These are phyloP conservation scores for Trissonchulus sp. DNA, from an alignment of 2,888 invertebrate species.

Conservation along the genomic window DNA sequence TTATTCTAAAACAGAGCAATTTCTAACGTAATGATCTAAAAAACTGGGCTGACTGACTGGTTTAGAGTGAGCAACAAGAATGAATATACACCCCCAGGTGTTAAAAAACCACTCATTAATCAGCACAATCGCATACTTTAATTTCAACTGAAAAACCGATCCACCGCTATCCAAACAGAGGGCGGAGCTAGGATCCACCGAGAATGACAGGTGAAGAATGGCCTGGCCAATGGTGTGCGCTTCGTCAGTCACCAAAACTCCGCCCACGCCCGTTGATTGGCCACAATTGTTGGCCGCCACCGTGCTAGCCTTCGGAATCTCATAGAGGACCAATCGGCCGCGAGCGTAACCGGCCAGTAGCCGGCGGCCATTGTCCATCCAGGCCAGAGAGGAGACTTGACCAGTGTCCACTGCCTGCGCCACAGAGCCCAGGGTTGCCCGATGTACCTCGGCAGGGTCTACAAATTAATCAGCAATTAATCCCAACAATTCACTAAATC, in stretches of 20 bases:
- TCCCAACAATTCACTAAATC: too few relatives aligned
- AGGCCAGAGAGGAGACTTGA: slow-evolving; percentile 64
- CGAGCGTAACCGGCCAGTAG: slow-evolving; percentile 72
- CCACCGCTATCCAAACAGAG: slow-evolving; percentile 85
- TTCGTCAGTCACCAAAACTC: slow-evolving; percentile 55
- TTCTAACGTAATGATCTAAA: too few relatives aligned
- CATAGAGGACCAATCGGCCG: slow-evolving; percentile 58
- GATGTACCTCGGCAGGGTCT: background rate
- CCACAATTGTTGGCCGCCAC: background rate
- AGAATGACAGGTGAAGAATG: slow-evolving; percentile 69
- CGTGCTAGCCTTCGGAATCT: background rate
- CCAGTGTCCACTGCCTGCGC: slow-evolving; percentile 51
- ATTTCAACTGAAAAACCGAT: slow-evolving; percentile 86
- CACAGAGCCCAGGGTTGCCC: slow-evolving; percentile 13
- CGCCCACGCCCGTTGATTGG: background rate
- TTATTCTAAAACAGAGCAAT: too few relatives aligned
- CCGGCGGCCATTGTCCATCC: slow-evolving; percentile 77
- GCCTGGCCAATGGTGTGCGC: slow-evolving; percentile 77
- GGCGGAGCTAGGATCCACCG: slow-evolving; percentile 68
- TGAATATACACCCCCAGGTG: too few relatives aligned
- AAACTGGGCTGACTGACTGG: too few relatives aligned
- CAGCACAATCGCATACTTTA: too few relatives aligned
- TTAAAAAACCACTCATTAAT: too few relatives aligned
- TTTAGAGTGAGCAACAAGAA: too few relatives aligned
- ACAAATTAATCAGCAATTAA: background rate